phyloP scores from a whole-genome alignment of 2,797 vertebrate species.

The Chanos chanos region DNA sequence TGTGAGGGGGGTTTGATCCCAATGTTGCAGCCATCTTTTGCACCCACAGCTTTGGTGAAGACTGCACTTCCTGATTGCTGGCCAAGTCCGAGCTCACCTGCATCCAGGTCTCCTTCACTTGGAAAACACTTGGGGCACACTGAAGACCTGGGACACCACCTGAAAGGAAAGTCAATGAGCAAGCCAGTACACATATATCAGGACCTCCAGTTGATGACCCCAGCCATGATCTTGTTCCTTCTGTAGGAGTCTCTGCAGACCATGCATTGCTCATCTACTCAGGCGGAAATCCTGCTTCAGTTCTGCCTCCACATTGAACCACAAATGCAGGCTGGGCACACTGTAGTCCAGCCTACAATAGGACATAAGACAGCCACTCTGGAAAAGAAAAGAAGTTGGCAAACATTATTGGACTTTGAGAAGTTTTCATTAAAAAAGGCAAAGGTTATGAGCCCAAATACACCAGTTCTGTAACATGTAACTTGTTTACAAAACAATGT shows the following conservation, averaged over 20 bases:
- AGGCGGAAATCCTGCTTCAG: slow-evolving; percentile 16
- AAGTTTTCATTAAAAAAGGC: too few relatives aligned
- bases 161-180: slow-evolving; percentile 25
- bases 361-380: too few relatives aligned
- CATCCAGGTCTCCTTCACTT: slow-evolving; percentile 3
- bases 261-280: slow-evolving; percentile 5
- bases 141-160: slow-evolving; percentile 11
- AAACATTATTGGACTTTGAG: too few relatives aligned
- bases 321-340: too few relatives aligned
- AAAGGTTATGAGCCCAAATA: too few relatives aligned
- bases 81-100: slow-evolving; percentile 14
- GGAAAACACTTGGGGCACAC: slow-evolving; percentile 22
- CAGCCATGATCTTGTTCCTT: slow-evolving; percentile 33
- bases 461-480: too few relatives aligned
- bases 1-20: slow-evolving; percentile 7
- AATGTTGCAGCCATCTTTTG: slow-evolving; percentile 26
- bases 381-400: too few relatives aligned
- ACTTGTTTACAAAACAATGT: too few relatives aligned
- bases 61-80: slow-evolving; percentile 4
- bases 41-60: slow-evolving; percentile 17
- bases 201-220: slow-evolving; percentile 20
- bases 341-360: too few relatives aligned
- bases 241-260: slow-evolving; percentile 16
- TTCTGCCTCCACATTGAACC: too few relatives aligned
- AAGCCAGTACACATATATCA: slow-evolving; percentile 33